Evolutionary conservation across 2,797 vertebrate genomes (phyloP), one percentile per base, ranked within the genome.

Genomic region (Lerista edwardsae): DNA sequence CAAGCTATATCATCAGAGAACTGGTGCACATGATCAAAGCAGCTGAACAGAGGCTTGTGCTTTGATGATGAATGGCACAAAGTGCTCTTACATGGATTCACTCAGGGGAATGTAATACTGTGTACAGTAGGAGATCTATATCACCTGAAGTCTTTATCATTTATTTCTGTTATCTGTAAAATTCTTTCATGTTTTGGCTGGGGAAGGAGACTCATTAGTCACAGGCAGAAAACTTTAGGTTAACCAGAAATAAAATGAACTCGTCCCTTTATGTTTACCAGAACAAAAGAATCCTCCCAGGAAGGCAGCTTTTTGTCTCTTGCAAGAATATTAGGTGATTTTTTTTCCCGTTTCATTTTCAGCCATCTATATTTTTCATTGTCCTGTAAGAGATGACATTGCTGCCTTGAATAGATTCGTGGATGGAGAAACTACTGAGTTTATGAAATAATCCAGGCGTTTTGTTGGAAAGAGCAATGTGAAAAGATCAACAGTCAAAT

Each of bases 91-190:
- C 1, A 0, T 68, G 59, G 82, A 85, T 69, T 88, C n/a, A 1
- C 83, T 87, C 77, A 44, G 39, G 89, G 84, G 79, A 90, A 81
- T 34, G 78, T 78, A 84, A 61, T 87, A 79, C 85, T 87, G 86
- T 82, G 89, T 88, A 65, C 79, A 55, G 75, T 79, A 62, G 6
- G 44, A 86, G 80, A 91, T 93, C 91, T 83, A 0, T 88, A 81
- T 89, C 80, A 89, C 86, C 82, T 67, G 10, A 51, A 80, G 84
- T 55, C 83, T 87, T 84, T 87, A 62, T 57, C 11, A 0, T 85
- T 89, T 85, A 80, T 80, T 90, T 90, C 86, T 55, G 80, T 57
- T 87, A 36, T 89, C 91, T 86, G 75, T 85, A 79, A 82, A 82
- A 27, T 75, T 82, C 75, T 83, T 88, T 80, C 0, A 0, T 84